Percentiles rank a stretch among this genome's conserved stretches.
Evolutionary conservation across 1,140 invertebrate species (phyloP).

Genomic region (Zaprionus camerounensis): DNA sequence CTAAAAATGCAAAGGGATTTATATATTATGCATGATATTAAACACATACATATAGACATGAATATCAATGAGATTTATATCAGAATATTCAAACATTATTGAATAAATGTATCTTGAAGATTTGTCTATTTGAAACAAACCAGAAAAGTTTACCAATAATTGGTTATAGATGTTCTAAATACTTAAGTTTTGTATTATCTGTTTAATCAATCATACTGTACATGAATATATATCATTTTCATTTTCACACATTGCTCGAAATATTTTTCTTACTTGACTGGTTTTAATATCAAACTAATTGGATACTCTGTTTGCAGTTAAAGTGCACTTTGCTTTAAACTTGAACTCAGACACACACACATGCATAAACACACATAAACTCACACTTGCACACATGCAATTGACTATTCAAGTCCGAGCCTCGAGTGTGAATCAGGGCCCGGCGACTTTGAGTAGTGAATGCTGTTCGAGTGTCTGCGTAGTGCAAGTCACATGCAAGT

Average conservation of each 20-base stretch:
- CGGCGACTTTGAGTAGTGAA: constrained; percentile 12
- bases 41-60: no score
- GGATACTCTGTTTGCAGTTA: not conserved
- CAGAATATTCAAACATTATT: no score
- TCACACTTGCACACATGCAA: constrained; percentile 1
- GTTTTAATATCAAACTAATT: not conserved
- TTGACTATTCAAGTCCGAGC: constrained; percentile 16
- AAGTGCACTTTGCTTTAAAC: not conserved
- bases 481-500: constrained; percentile 55
- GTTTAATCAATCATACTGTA: not conserved
- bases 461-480: constrained; percentile 19
- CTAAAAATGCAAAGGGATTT: no score
- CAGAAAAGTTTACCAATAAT: no score
- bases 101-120: no score
- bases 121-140: no score
- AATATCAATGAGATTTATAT: no score
- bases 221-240: not conserved
- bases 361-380: not conserved
- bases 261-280: not conserved
- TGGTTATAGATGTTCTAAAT: no score
- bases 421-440: constrained; percentile 8
- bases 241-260: not conserved
- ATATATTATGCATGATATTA: no score
- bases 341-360: not conserved
- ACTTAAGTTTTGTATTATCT: no score